These are phyloP conservation scores for Tylochromis polylepis DNA, from an alignment of 2,113 vertebrate species.

Conservation along the genomic window DNA sequence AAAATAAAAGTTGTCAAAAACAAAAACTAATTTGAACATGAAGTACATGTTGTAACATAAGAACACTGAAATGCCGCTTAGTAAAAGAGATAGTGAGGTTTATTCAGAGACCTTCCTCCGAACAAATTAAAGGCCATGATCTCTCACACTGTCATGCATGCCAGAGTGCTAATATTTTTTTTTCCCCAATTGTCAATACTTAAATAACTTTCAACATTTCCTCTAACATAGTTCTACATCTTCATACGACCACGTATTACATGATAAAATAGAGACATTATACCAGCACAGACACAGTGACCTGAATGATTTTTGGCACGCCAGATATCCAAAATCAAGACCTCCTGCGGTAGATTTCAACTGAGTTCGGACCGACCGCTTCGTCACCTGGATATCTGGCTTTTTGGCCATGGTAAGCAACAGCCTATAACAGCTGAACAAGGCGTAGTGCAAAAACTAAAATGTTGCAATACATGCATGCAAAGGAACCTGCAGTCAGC, in stretches of 20 bases:
- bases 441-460: slow-evolving; percentile 67
- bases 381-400: slow-evolving; percentile 37
- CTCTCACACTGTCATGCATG: slow-evolving; percentile 46
- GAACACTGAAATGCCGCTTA: slow-evolving; percentile 9
- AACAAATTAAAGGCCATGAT: slow-evolving; percentile 51
- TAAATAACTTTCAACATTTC: slow-evolving; percentile 49
- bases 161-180: slow-evolving; percentile 8
- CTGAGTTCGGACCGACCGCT: not conserved
- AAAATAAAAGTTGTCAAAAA: not conserved
- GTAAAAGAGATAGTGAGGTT: slow-evolving; percentile 39
- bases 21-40: slow-evolving; percentile 2
- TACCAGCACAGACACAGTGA: slow-evolving; percentile 60
- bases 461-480: slow-evolving; percentile 65
- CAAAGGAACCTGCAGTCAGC: slow-evolving; percentile 52
- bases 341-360: not conserved
- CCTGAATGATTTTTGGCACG: slow-evolving; percentile 70
- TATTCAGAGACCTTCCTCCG: slow-evolving; percentile 35
- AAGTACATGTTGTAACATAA: slow-evolving; percentile 1
- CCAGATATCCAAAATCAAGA: slow-evolving; percentile 52
- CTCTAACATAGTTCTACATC: slow-evolving; percentile 42
- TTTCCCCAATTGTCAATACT: slow-evolving; percentile 18
- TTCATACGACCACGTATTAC: slow-evolving; percentile 52
- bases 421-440: slow-evolving; percentile 70
- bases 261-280: slow-evolving; percentile 51
- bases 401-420: slow-evolving; percentile 60